These are phyloP conservation scores for Oreochromis niloticus DNA, from an alignment of 2,113 vertebrate genomes.

Conservation along the genomic window DNA sequence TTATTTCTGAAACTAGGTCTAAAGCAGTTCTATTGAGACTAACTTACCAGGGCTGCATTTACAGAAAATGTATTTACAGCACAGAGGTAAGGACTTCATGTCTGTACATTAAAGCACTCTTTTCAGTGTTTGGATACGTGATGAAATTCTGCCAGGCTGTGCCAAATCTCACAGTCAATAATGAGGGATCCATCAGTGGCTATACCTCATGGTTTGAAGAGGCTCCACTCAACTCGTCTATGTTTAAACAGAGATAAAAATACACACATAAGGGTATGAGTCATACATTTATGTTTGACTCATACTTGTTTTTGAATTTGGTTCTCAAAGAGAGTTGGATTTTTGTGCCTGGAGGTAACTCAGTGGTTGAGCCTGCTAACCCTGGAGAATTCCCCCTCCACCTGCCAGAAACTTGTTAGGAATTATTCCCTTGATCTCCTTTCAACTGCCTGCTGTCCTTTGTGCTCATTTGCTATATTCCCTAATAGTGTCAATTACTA, in stretches of 20 bases:
- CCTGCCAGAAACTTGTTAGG: neutral
- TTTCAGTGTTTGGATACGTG: constrained; percentile 18
- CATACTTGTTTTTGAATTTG: neutral
- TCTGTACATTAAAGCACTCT: neutral
- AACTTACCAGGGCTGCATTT: neutral
- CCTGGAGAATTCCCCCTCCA: neutral
- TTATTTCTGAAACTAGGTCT: constrained; percentile 49
- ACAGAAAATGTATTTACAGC: neutral
- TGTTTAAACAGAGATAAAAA: constrained; percentile 11
- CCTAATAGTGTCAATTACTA: neutral
- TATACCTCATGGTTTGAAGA: constrained; percentile 6
- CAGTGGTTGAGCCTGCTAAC: neutral
- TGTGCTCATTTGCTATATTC: neutral
- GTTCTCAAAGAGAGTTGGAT: neutral
- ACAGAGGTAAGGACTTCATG: neutral
- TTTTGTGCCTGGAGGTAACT: neutral
- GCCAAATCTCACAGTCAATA: constrained; percentile 62
- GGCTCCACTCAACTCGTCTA: neutral
- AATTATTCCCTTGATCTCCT: neutral
- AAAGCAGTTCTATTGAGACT: neutral
- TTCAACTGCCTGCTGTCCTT: neutral
- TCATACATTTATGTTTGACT: neutral
- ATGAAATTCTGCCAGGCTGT: constrained; percentile 36
- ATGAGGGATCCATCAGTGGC: constrained; percentile 24
- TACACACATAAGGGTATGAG: neutral